phyloP scores from a whole-genome alignment of 1,140 invertebrate species.

The Drosophila serrata region DNA sequence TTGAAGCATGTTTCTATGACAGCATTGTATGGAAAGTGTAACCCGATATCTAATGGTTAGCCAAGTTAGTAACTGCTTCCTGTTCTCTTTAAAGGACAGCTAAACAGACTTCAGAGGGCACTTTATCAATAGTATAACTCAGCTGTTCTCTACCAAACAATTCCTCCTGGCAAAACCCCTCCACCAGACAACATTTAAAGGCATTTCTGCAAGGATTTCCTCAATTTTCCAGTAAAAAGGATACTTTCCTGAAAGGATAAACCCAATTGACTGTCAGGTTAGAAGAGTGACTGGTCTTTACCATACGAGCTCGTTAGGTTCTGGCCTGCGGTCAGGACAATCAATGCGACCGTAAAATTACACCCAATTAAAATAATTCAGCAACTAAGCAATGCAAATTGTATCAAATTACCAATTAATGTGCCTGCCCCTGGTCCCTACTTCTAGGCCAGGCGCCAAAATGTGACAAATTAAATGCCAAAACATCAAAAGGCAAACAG shows the following conservation, averaged over 20 bases:
- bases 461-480: constrained; percentile 59
- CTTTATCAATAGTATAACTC: background rate
- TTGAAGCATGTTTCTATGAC: background rate
- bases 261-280: too few species aligned
- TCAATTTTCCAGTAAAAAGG: background rate
- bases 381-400: constrained; percentile 56
- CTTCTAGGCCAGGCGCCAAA: constrained; percentile 28
- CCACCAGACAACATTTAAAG: background rate
- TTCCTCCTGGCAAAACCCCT: too few species aligned
- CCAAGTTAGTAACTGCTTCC: background rate
- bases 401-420: constrained; percentile 61
- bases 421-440: constrained; percentile 1
- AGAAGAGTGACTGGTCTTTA: too few species aligned
- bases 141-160: background rate
- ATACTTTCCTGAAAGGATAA: background rate
- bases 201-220: constrained; percentile 1
- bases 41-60: background rate
- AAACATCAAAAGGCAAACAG: constrained; percentile 52
- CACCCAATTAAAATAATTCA: constrained; percentile 52
- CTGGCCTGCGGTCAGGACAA: constrained; percentile 30
- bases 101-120: too few species aligned
- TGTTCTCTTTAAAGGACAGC: background rate
- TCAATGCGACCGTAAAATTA: constrained; percentile 43
- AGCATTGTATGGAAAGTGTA: background rate
- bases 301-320: constrained; percentile 24